Evolutionary conservation across 2,797 vertebrate genomes (phyloP), one percentile per base, ranked within the genome.

Genomic region (Mormyrops attenuatus): DNA sequence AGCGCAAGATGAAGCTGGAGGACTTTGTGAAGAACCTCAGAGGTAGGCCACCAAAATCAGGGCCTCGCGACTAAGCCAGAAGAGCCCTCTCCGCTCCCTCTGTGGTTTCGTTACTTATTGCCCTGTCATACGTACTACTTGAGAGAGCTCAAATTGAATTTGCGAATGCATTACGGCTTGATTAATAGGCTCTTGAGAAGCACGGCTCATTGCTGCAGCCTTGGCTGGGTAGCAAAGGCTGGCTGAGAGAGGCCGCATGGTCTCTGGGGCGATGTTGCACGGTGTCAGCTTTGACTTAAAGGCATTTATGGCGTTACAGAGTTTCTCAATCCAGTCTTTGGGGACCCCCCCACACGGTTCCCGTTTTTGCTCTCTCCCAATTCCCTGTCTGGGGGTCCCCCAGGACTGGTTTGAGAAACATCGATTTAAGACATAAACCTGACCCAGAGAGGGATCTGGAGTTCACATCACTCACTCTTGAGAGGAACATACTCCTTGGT

Each of bases 1-100:
- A 99, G 94, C 96, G 98, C 89, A 99, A 99, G 94, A 99, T 99
- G 98, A 99, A 99, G 93, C 95, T 99, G 30, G 98, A 99, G 92
- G 98, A 99, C 94, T 99, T 99, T 92, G 95, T 99, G 88, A 99
- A 98, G 95, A 99, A 99, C 93, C 96, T 99, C 30, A 95, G 98
- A 95, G 98, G 98, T 99, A 91, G 94, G 93, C 30, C 0, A 30
- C 22, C 9, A 7, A 26, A 38, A n/a, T 69, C 57, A 30, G 26
- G 4, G 44, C 49, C 15, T n/a, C 1, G 17, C 0, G 38, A 26
- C 63, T 50, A 22, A 15, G 17, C 3, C 38, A 15, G 47, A 47
- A 2, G 26, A 85, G 82, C n/a, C 15, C 9, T 15, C 49, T 17
- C 3, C 7, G 6, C 3, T 90, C 73, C 57, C 49, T 41, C 49